phyloP scores from a whole-genome alignment of 2,888 invertebrate species.

The Cotesia congregata region DNA sequence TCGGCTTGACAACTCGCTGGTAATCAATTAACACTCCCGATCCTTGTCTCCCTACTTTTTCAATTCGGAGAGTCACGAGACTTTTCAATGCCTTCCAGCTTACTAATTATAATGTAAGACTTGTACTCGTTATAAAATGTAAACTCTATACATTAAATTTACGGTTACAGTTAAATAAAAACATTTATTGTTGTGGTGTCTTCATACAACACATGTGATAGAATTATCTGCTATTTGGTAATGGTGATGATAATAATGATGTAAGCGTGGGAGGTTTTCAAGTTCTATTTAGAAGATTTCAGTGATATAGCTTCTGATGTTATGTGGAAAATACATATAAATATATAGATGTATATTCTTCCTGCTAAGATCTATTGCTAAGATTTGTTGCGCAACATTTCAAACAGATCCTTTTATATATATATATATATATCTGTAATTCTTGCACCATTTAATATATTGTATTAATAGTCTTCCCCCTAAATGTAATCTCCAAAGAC shows the following conservation, averaged over 20 bases:
- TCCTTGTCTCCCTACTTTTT: slow-evolving; percentile 20
- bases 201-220: background rate
- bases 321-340: slow-evolving; percentile 2
- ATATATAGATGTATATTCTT: slow-evolving; percentile 9
- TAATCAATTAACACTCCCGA: slow-evolving; percentile 38
- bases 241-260: slow-evolving; percentile 25
- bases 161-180: background rate
- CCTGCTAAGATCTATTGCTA: slow-evolving; percentile 2
- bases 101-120: slow-evolving; percentile 8
- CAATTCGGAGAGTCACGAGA: slow-evolving; percentile 33
- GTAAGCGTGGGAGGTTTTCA: slow-evolving; percentile 13
- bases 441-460: background rate
- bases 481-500: background rate
- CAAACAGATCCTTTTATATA: slow-evolving; percentile 44
- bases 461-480: background rate
- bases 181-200: background rate
- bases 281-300: slow-evolving; percentile 16
- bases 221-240: slow-evolving; percentile 3
- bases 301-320: slow-evolving; percentile 11
- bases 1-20: slow-evolving; percentile 22
- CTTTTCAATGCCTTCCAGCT: slow-evolving; percentile 20
- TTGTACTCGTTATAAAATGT: background rate
- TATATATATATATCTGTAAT: slow-evolving; percentile 26
- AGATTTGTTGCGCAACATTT: slow-evolving; percentile 44
- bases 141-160: background rate